Percentiles rank a stretch among this genome's conserved stretches.
phyloP scores from a whole-genome alignment of 2,113 vertebrate species.

The Centrocercus urophasianus region DNA sequence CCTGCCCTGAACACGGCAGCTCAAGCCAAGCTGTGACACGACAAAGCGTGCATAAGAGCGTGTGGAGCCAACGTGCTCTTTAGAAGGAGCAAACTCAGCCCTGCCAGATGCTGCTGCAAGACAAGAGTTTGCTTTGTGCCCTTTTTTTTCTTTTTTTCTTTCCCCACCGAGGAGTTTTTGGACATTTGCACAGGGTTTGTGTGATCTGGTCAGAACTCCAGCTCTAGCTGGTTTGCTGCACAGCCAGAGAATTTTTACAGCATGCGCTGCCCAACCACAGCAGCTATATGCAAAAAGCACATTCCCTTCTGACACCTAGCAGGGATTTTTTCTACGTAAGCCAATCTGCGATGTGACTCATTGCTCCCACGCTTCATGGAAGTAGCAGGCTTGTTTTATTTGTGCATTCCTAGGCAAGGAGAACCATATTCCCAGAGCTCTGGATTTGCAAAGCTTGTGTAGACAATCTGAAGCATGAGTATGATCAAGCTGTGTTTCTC shows the following conservation, averaged over 20 bases:
- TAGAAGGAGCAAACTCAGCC: not conserved
- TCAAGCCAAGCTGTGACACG: not conserved
- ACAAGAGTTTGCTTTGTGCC: not conserved
- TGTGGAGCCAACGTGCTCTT: not conserved
- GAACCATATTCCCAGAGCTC: not conserved
- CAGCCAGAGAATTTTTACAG: slow-evolving; percentile 62
- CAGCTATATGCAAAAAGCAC: slow-evolving; percentile 42
- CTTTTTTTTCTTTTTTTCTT: not conserved
- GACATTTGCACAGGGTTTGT: not conserved
- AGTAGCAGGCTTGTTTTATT: slow-evolving; percentile 27
- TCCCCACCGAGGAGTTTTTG: not conserved
- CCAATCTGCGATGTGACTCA: slow-evolving; percentile 49
- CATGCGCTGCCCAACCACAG: slow-evolving; percentile 58
- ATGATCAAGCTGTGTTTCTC: not conserved
- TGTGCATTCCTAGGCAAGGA: not conserved
- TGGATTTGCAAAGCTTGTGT: not conserved
- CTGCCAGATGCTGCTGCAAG: not conserved
- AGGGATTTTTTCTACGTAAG: slow-evolving; percentile 48
- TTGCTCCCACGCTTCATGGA: slow-evolving; percentile 49
- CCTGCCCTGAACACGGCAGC: not conserved
- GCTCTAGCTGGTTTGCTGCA: slow-evolving; percentile 15
- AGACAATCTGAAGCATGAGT: not conserved
- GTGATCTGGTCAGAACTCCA: slow-evolving; percentile 24
- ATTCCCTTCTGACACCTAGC: slow-evolving; percentile 68
- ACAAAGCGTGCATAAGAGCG: not conserved